A percentile compares a stretch with the other conserved stretches of the same genome.
These are phyloP conservation scores for Conus canariensis DNA, from an alignment of 2,888 invertebrate genomes.

Conservation along the genomic window DNA sequence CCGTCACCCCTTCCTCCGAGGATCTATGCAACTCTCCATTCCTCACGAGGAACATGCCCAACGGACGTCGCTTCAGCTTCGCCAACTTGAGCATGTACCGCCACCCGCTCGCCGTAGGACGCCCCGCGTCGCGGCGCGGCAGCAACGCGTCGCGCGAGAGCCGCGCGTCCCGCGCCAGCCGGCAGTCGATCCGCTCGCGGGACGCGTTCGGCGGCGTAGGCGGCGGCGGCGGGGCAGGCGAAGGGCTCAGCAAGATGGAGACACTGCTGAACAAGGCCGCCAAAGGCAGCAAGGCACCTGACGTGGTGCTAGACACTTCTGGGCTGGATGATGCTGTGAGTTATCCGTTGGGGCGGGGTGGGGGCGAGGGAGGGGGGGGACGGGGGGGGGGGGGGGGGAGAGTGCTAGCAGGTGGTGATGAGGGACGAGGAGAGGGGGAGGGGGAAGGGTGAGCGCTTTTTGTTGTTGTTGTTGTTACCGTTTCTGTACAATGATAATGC, in stretches of 20 bases:
- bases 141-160: constrained; percentile 68
- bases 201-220: constrained; percentile 80
- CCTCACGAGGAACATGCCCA: constrained; percentile 83
- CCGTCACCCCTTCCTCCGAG: constrained; percentile 98
- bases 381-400: too few species aligned
- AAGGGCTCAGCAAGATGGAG: constrained; percentile 63
- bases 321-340: constrained; percentile 72
- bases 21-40: constrained; percentile 81
- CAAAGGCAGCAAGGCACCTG: constrained; percentile 69
- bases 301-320: constrained; percentile 77
- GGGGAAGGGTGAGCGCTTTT: too few species aligned
- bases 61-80: constrained; percentile 90
- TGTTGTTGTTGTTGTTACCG: too few species aligned
- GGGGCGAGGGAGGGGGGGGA: too few species aligned
- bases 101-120: constrained; percentile 43
- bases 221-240: background rate
- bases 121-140: constrained; percentile 58
- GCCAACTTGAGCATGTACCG: constrained; percentile 88
- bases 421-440: too few species aligned
- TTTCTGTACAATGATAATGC: too few species aligned
- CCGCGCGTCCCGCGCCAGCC: constrained; percentile 61
- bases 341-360: background rate
- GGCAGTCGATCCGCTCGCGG: constrained; percentile 82
- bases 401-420: too few species aligned
- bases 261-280: constrained; percentile 58